phyloP scores from a whole-genome alignment of 1,140 invertebrate species.

The Formica selysi region DNA sequence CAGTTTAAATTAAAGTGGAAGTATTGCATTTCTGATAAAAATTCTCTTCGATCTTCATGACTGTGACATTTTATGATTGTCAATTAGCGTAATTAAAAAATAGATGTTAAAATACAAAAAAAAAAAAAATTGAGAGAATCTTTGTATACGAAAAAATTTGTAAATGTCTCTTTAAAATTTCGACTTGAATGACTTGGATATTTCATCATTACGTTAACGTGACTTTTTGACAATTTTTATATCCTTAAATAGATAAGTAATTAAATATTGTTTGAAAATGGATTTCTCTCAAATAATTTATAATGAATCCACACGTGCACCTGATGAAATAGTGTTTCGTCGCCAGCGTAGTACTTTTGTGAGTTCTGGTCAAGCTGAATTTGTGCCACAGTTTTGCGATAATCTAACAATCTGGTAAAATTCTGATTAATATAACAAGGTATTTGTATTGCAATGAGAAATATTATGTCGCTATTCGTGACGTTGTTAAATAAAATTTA shows the following conservation, averaged over 20 bases:
- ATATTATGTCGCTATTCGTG: neutral
- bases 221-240: neutral
- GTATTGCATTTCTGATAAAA: neutral
- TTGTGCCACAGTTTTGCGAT: neutral
- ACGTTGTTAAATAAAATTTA: neutral
- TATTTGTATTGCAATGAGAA: neutral
- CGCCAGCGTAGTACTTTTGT: no score
- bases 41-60: neutral
- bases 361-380: no score
- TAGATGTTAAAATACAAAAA: neutral
- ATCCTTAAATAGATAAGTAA: neutral
- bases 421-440: neutral
- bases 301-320: neutral
- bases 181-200: no score
- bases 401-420: neutral
- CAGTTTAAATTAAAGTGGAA: neutral
- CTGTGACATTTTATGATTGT: neutral
- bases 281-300: constrained; percentile 6
- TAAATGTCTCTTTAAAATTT: neutral
- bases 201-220: neutral
- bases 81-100: neutral
- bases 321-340: neutral
- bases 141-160: neutral
- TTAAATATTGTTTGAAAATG: neutral
- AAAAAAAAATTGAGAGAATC: no score